A percentile compares a stretch with the other conserved stretches of the same genome.
Conservation (phyloP, 2,888 invertebrate genomes). For the Melanophora roralis region DNA sequence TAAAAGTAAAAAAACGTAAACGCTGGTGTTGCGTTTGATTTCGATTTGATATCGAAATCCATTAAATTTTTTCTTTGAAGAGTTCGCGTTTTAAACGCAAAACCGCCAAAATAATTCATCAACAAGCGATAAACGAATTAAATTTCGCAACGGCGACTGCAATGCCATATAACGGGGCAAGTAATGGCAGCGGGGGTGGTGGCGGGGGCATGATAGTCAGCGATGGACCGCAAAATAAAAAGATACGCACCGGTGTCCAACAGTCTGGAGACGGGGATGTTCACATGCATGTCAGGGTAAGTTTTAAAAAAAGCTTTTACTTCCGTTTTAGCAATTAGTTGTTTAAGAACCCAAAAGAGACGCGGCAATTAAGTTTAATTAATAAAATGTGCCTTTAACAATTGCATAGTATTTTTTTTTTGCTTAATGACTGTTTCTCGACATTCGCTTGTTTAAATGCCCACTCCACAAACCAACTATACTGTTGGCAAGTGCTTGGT, state of each 20-base stretch:
- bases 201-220: constrained; percentile 73
- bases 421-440: not conserved
- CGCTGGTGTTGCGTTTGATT: not conserved
- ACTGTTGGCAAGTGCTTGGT: not conserved
- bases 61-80: not conserved
- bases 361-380: too few species aligned
- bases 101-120: constrained; percentile 73
- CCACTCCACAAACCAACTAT: not conserved
- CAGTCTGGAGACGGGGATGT: constrained; percentile 75
- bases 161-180: constrained; percentile 76
- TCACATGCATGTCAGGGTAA: constrained; percentile 75
- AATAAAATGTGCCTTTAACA: too few species aligned
- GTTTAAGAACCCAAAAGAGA: too few species aligned
- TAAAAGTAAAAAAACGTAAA: not conserved
- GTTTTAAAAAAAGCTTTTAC: constrained; percentile 55
- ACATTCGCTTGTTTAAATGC: not conserved
- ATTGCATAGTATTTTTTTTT: not conserved
- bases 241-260: constrained; percentile 76
- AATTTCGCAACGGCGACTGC: constrained; percentile 72
- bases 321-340: too few species aligned
- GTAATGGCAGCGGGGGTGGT: constrained; percentile 74
- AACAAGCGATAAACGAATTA: constrained; percentile 68
- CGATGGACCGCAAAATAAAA: constrained; percentile 77
- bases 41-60: constrained; percentile 35
- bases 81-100: constrained; percentile 25